Conservation (phyloP, 1,140 invertebrate species). For the Drosophila sp. region DNA sequence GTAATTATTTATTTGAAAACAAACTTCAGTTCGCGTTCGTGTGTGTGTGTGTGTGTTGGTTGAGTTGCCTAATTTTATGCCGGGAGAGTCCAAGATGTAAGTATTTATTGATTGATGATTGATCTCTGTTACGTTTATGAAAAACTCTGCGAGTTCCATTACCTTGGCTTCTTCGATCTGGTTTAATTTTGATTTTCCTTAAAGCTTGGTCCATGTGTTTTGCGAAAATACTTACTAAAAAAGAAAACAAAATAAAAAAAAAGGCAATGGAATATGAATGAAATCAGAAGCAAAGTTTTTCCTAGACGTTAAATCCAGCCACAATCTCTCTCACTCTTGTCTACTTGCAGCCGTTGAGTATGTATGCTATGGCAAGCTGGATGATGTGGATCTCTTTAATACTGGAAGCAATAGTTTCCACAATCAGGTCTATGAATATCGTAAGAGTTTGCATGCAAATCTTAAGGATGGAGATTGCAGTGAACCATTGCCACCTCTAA, state of each 20-base stretch:
- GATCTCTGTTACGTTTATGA: slow-evolving; percentile 40
- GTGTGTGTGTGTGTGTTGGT: slow-evolving; percentile 21
- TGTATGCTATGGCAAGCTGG: slow-evolving; percentile 76
- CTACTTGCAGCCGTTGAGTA: slow-evolving; percentile 73
- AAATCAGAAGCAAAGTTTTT: slow-evolving; percentile 72
- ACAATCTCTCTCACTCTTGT: slow-evolving; percentile 38
- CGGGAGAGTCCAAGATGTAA: slow-evolving; percentile 45
- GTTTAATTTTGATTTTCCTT: slow-evolving; percentile 31
- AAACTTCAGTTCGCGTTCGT: slow-evolving; percentile 21
- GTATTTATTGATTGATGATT: slow-evolving; percentile 42
- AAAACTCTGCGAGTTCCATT: slow-evolving; percentile 80
- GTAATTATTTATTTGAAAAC: background rate
- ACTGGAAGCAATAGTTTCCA: slow-evolving; percentile 75
- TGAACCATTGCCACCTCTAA: slow-evolving; percentile 65
- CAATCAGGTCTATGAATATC: slow-evolving; percentile 77
- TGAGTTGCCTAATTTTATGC: slow-evolving; percentile 6
- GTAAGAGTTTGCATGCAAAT: slow-evolving; percentile 76
- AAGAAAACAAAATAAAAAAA: slow-evolving; percentile 27
- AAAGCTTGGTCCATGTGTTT: slow-evolving; percentile 75
- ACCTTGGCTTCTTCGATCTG: slow-evolving; percentile 67
- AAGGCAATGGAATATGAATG: slow-evolving; percentile 79
- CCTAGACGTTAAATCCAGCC: slow-evolving; percentile 36
- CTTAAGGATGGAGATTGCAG: slow-evolving; percentile 64
- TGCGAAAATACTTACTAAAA: slow-evolving; percentile 67
- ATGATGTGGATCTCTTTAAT: slow-evolving; percentile 78